Evolutionary conservation across 2,888 invertebrate genomes (phyloP), one percentile per base, ranked within the genome.

Genomic region (Cheilosia pagana): DNA sequence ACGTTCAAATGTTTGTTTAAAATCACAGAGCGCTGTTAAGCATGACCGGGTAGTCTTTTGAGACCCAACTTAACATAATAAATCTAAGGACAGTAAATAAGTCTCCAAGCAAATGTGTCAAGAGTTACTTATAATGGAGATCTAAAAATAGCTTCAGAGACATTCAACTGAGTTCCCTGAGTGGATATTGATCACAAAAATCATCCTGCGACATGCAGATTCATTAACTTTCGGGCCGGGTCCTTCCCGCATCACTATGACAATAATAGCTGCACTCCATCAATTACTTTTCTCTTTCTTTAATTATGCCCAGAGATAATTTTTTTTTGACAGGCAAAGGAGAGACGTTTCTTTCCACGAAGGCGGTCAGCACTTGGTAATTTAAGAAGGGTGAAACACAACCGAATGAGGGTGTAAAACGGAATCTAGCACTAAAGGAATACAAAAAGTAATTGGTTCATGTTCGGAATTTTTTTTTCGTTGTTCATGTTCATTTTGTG

Each of bases 391-490:
- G 50, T 45, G 45, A 19, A 45, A 16, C 8, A 45, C 16, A 16
- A 45, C 16, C 7, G 45, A 45, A 16, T 19, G 45, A 45, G 45
- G 45, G 45, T 8, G 19, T 19, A 10, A 19, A 45, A 45, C 16
- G 45, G 45, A 45, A 45, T 45, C 7, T 45, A 2, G 6, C 8
- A 45, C 43, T 41, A 16, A 43, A 45, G 19, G n/a, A 45, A 45
- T 19, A n/a, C 45, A 45, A 45, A 16, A 45, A 45, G 45, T 45
- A 45, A 45, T 45, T 45, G 45, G 45, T 45, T 45, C 45, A 19
- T 45, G 45, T 45, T 43, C 7, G 45, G 3, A 45, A 3, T 45
- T 45, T 16, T 16, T 8, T 7, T 43, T 41, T 14, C 1, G 0
- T 3, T 14, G 5, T 5, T n/a, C 14, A 1, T 14, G n/a, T 41